phyloP scores from a whole-genome alignment of 2,888 invertebrate genomes.

The Strigamia crassipes region DNA sequence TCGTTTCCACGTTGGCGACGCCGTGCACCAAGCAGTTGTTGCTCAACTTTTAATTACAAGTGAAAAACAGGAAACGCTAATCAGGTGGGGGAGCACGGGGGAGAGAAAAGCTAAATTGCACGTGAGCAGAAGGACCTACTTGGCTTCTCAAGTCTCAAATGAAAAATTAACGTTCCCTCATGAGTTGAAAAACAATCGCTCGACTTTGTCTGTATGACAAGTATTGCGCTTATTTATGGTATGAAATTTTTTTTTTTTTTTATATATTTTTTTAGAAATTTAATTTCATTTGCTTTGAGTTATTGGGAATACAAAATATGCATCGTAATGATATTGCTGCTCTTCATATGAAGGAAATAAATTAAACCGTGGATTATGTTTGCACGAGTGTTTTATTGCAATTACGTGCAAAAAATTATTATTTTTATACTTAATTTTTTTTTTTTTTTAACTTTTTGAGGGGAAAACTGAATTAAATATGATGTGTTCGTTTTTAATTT shows the following conservation, averaged over 20 bases:
- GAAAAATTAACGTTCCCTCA: constrained; percentile 24
- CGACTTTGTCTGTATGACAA: not conserved
- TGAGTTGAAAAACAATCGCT: constrained; percentile 13
- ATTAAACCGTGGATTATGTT: not conserved
- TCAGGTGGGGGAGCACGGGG: constrained; percentile 4
- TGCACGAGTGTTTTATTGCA: not conserved
- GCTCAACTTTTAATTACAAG: constrained; percentile 27
- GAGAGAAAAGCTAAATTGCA: constrained; percentile 5
- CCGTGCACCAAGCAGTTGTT: not conserved
- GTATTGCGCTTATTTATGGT: not conserved
- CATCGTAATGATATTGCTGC: not conserved
- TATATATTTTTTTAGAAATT: not conserved
- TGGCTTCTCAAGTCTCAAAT: constrained; percentile 22
- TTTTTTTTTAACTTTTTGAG: not conserved
- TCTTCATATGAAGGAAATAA: not conserved
- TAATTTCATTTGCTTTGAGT: not conserved
- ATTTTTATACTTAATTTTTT: not conserved
- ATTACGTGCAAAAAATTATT: constrained; percentile 1
- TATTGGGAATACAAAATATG: not conserved
- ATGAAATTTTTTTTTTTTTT: not conserved
- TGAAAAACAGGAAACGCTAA: constrained; percentile 32
- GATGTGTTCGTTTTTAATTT: not conserved
- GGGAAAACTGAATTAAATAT: not conserved
- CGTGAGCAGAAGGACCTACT: not conserved
- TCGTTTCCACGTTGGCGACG: not conserved